Base-by-base conservation (phyloP, 2,113 vertebrate genomes). In the Halcyon senegalensis region DNA sequence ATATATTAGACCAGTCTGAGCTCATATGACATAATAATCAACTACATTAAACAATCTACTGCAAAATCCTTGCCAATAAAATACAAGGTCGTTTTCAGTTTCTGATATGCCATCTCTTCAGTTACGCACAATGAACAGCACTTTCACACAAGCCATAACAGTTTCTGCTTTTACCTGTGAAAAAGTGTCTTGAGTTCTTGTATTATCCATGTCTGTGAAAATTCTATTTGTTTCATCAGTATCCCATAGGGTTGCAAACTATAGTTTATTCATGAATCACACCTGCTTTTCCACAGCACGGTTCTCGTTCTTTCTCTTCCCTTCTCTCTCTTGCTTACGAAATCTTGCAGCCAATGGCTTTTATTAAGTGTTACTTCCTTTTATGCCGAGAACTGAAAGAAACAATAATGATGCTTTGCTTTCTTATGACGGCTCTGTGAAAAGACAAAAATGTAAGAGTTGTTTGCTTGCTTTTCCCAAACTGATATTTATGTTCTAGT, bases 81-180 rank as follows among this genome's bases (percentile, higher is more conserved):
- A 87, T 24, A 73, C 46, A 64, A 43, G 94, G 28, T 28, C 50
- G 9, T n/a, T 46, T 39, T 48, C 46, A 5, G 5, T 18, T 84
- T 17, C 76, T 56, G 37, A 16, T 16, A 43, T 17, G 46, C 48
- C 82, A 6, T 10, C 50, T 35, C 48, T 33, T 50, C 84, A 53
- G 50, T 56, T 7, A 13, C 0, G 0, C 46, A 64, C 60, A 79
- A 30, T 51, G 13, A 74, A 64, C 14, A 62, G 53, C 55, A 53
- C 69, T 56, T 33, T 11, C 14, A 59, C 48, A 0, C 30, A 24
- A 94, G 63, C 68, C 35, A 3, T 1, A 79, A 31, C 55, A 39
- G 17, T 51, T 63, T 39, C n/a, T 73, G 82, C 37, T 23, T 95
- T 97, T 97, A 97, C 97, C 97, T 97, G 95, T 35, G 95, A 96